These are phyloP conservation scores for Notiomystis cincta DNA, from an alignment of 2,113 vertebrate species.

Conservation along the genomic window DNA sequence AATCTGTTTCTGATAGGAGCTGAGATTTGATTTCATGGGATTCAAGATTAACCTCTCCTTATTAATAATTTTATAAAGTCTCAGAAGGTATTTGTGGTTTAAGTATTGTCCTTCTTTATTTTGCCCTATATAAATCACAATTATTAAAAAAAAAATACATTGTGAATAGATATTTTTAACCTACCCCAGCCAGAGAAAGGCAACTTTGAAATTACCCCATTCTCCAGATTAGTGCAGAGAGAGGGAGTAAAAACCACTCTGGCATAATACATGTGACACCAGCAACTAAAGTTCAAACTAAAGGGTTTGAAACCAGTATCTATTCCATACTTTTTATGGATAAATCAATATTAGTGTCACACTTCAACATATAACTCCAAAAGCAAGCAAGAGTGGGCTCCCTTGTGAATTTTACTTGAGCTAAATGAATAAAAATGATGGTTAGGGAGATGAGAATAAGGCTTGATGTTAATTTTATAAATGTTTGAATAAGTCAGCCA, in stretches of 20 bases:
- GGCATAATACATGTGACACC: background rate
- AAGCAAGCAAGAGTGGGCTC: background rate
- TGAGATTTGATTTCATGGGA: background rate
- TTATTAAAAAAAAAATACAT: rapidly evolving
- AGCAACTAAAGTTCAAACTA: background rate
- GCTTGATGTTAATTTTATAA: background rate
- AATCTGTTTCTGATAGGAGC: background rate
- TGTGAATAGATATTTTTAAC: background rate
- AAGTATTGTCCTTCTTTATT: background rate
- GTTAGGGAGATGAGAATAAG: background rate
- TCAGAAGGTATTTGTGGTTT: background rate
- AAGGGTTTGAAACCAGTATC: background rate
- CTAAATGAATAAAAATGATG: background rate
- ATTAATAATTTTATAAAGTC: background rate
- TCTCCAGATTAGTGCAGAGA: background rate
- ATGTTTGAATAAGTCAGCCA: background rate
- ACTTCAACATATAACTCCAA: background rate
- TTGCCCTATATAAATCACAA: background rate
- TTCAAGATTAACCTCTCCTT: background rate
- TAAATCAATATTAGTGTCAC: background rate
- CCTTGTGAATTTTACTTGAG: background rate
- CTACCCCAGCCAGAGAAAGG: background rate
- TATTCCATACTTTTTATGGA: background rate
- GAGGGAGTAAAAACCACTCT: background rate
- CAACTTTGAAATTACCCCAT: background rate